Percentiles rank a stretch among this genome's conserved stretches.
Evolutionary conservation across 2,888 invertebrate genomes (phyloP).

Genomic region (Lydus trimaculatus): DNA sequence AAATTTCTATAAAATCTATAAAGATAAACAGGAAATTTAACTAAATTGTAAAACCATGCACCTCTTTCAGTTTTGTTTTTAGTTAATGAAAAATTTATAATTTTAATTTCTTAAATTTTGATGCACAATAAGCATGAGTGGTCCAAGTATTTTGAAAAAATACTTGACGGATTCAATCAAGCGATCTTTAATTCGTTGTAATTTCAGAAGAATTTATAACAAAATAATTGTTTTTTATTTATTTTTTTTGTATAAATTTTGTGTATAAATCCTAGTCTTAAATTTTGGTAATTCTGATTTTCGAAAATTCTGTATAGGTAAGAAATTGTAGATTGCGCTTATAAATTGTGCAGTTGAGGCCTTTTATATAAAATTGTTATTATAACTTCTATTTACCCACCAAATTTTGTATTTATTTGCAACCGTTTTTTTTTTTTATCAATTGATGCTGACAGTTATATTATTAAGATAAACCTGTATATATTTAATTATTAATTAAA

Average conservation of each 20-base stretch:
- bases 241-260: neutral
- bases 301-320: neutral
- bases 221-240: neutral
- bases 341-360: neutral
- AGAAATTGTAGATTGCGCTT: neutral
- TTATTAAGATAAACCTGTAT: neutral
- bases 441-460: neutral
- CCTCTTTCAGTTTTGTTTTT: conserved; percentile 15
- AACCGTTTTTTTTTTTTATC: neutral
- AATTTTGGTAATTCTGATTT: conserved; percentile 4
- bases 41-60: conserved; percentile 32
- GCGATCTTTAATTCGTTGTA: conserved; percentile 41
- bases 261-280: conserved; percentile 9
- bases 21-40: conserved; percentile 14
- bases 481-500: neutral
- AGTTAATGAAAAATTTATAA: conserved; percentile 12
- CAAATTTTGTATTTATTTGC: neutral
- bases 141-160: conserved; percentile 58
- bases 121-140: conserved; percentile 55
- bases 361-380: conserved; percentile 5
- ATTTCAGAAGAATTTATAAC: conserved; percentile 15
- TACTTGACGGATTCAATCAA: conserved; percentile 56
- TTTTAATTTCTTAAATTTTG: conserved; percentile 26
- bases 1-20: neutral
- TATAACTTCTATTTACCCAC: neutral